These are phyloP conservation scores for Austrolebias charrua DNA, from an alignment of 2,797 vertebrate genomes.

Conservation along the genomic window DNA sequence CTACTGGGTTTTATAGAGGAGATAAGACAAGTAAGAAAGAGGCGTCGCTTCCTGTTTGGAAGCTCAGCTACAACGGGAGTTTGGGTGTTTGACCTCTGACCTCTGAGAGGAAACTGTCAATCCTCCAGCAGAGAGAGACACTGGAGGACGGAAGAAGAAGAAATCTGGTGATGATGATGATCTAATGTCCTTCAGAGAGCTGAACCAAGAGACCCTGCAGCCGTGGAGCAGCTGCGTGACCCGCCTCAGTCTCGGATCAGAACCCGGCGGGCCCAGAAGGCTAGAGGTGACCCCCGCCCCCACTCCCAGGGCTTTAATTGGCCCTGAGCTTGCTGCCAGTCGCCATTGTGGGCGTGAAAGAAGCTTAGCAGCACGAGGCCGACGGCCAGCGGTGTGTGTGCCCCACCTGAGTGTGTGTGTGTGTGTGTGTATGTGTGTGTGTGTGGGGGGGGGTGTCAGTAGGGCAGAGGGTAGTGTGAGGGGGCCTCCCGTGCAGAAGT, in stretches of 20 bases:
- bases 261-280: constrained; percentile 15
- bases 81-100: too few relatives aligned
- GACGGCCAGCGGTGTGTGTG: neutral
- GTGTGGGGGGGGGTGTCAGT: neutral
- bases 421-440: neutral
- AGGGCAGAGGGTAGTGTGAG: constrained; percentile 42
- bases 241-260: constrained; percentile 6
- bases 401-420: neutral
- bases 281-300: constrained; percentile 8
- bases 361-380: constrained; percentile 83
- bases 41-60: too few relatives aligned
- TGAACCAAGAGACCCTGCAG: neutral
- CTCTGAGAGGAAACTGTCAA: too few relatives aligned
- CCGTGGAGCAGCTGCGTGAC: constrained; percentile 21
- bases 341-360: constrained; percentile 69
- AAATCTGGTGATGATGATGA: neutral
- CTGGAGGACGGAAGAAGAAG: too few relatives aligned
- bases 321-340: constrained; percentile 80
- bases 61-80: too few relatives aligned
- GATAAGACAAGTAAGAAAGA: too few relatives aligned
- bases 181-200: neutral
- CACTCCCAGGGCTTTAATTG: constrained; percentile 83
- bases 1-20: too few relatives aligned
- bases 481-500: constrained; percentile 62
- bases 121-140: too few relatives aligned